Conservation (phyloP, 2,113 vertebrate species). For the Cyprichromis sp. region DNA sequence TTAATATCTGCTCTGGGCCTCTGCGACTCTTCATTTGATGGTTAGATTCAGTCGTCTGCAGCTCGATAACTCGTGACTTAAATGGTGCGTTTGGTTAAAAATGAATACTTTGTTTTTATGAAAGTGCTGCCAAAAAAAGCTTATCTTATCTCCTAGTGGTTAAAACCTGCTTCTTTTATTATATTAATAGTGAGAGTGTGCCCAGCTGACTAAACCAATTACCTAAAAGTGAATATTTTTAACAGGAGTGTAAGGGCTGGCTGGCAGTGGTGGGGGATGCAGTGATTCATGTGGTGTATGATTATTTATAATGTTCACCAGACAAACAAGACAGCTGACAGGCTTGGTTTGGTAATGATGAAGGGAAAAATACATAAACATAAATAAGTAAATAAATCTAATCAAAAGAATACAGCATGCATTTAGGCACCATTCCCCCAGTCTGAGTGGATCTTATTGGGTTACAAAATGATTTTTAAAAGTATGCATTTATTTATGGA, state of each 20-base stretch:
- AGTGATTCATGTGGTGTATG: background rate
- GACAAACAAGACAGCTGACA: background rate
- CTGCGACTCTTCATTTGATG: background rate
- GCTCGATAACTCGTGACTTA: background rate
- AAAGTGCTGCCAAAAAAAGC: background rate
- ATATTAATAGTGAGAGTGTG: background rate
- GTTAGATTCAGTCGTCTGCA: background rate
- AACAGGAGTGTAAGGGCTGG: background rate
- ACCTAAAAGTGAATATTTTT: background rate
- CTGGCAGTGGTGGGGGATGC: background rate
- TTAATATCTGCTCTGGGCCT: conserved; percentile 20
- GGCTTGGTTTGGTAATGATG: background rate
- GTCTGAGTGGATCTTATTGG: background rate
- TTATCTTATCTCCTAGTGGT: background rate
- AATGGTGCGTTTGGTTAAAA: background rate
- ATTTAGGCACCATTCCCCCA: background rate
- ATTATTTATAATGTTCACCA: background rate
- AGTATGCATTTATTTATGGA: background rate
- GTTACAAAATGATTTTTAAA: background rate
- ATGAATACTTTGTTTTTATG: background rate
- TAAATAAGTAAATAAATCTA: background rate
- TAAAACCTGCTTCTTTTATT: background rate
- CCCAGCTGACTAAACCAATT: background rate
- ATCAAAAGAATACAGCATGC: background rate
- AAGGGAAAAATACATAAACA: background rate